A percentile compares a stretch with the other conserved stretches of the same genome.
These are phyloP conservation scores for Sialis fuliginosa DNA, from an alignment of 2,888 invertebrate genomes.

Conservation along the genomic window DNA sequence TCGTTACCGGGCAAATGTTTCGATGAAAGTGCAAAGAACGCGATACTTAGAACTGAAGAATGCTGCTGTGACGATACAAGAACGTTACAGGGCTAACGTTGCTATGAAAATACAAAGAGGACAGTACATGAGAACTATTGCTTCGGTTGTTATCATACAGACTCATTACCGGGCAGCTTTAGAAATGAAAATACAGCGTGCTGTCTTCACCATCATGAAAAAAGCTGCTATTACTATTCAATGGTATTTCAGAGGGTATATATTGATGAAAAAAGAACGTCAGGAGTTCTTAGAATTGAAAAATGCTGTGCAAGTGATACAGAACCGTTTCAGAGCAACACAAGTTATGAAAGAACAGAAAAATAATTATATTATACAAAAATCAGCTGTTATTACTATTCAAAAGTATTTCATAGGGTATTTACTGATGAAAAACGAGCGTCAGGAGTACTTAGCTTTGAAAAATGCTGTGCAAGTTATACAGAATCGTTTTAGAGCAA, in stretches of 20 bases:
- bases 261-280: constrained; percentile 8
- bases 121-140: constrained; percentile 12
- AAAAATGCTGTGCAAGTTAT: constrained; percentile 12
- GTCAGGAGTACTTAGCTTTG: constrained; percentile 15
- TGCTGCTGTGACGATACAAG: constrained; percentile 20
- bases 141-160: constrained; percentile 18
- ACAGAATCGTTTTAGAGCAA: constrained; percentile 15
- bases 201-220: neutral
- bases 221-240: constrained; percentile 17
- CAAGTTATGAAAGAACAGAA: constrained; percentile 17
- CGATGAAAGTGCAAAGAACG: constrained; percentile 4
- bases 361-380: constrained; percentile 20
- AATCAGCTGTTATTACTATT: constrained; percentile 23
- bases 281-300: constrained; percentile 9
- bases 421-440: constrained; percentile 13
- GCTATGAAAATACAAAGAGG: constrained; percentile 18
- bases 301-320: constrained; percentile 14
- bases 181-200: neutral
- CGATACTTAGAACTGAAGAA: constrained; percentile 6
- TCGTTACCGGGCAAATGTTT: constrained; percentile 16
- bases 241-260: constrained; percentile 11
- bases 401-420: constrained; percentile 24
- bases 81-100: constrained; percentile 21
- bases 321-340: constrained; percentile 19
- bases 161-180: constrained; percentile 4